Percentiles rank a stretch among this genome's conserved stretches.
Conservation (phyloP, 2,888 invertebrate genomes). For the Holacanthella duospinosa region DNA sequence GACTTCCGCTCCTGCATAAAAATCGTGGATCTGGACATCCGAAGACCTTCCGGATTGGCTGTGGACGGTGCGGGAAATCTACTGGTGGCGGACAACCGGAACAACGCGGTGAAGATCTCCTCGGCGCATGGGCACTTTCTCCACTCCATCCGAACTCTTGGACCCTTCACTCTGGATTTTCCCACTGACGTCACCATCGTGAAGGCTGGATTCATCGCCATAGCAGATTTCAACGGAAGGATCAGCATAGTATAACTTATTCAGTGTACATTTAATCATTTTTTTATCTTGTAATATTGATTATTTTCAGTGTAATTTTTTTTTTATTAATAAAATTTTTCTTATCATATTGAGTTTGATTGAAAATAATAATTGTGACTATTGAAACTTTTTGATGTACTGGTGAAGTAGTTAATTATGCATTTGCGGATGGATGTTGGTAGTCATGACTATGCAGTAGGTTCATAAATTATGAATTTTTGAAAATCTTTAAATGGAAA, state of each 20-base stretch:
- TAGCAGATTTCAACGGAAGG: slow-evolving; percentile 13
- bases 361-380: too few relatives aligned
- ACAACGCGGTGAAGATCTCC: slow-evolving; percentile 13
- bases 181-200: slow-evolving; percentile 15
- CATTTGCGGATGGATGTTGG: too few relatives aligned
- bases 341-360: too few relatives aligned
- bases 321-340: too few relatives aligned
- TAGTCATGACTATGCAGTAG: too few relatives aligned
- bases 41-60: slow-evolving; percentile 19
- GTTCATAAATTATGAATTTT: too few relatives aligned
- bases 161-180: neutral
- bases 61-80: slow-evolving; percentile 20
- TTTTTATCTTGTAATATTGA: neutral
- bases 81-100: slow-evolving; percentile 15
- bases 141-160: neutral
- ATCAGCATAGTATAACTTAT: slow-evolving; percentile 5
- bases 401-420: too few relatives aligned
- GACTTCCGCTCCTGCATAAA: neutral
- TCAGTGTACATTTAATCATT: too few relatives aligned
- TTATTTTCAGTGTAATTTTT: neutral
- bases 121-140: slow-evolving; percentile 8
- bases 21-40: neutral
- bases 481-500: too few relatives aligned
- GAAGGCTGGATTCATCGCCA: slow-evolving; percentile 14
- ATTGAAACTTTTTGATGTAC: too few relatives aligned